Evolutionary conservation across 2,888 invertebrate genomes (phyloP), one percentile per base, ranked within the genome.

Genomic region (Tiliacea aurago): DNA sequence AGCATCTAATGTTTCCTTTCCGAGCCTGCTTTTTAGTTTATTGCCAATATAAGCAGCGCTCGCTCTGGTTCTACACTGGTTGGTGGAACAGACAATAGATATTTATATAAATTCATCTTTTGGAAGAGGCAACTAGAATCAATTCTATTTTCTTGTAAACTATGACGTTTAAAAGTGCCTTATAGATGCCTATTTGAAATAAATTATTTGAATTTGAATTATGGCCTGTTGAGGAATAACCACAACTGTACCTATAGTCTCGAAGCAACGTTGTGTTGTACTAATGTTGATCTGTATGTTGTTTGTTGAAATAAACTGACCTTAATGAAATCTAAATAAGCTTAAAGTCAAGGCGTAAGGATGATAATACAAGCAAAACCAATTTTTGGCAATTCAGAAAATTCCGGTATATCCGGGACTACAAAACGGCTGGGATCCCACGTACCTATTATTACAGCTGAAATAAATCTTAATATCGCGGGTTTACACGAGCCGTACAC

Each of bases 381-480:
- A 18, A 23, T 23, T 61, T 18, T 4, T 11, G 23, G 6, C 11
- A 23, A 23, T 61, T 1, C 18, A 10, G 23, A 10, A 18, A 61
- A 43, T 62, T 28, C 13, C 45, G 11, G 7, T 7, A 18, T 62
- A 28, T 20, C 28, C 11, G 7, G 20, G 7, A 28, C 23, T 20
- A 51, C 5, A 11, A 11, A 23, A 51, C 11, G n/a, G 4, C 11
- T 1, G 1, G 51, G 51, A 51, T 51, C 5, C 11, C 49, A 43
- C 37, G 2, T 41, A 15, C 49, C n/a, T 28, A 43, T 45, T 28
- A 45, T 71, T 72, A 28, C 47, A 61, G 61, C 33, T 55, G 28
- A 23, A 72, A 59, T 51, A 47, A 56, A 63, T 41, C 18, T 13
- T 45, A 28, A 49, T 7, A 51, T 68, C 2, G 62, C 11, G 62